Evolutionary conservation across 1,140 invertebrate genomes (phyloP).

Genomic region (Whitmania pigra): DNA sequence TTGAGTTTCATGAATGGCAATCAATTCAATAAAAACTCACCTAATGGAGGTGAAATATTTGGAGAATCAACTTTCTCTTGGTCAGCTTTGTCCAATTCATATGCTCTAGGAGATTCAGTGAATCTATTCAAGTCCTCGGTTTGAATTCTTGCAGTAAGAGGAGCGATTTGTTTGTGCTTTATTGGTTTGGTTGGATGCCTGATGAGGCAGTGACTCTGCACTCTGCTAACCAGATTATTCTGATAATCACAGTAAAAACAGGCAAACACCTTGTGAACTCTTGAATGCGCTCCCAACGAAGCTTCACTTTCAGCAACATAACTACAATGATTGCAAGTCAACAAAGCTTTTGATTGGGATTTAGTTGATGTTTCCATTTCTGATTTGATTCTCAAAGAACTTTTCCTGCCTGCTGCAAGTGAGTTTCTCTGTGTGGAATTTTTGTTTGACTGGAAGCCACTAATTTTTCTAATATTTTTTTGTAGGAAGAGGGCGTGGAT

Average conservation of each 20-base stretch:
- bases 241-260: constrained; percentile 15
- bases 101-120: neutral
- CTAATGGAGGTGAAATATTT: neutral
- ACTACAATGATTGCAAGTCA: neutral
- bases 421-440: neutral
- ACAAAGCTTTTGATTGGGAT: neutral
- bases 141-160: neutral
- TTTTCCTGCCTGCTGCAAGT: neutral
- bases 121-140: neutral
- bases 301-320: neutral
- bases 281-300: neutral
- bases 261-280: neutral
- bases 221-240: neutral
- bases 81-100: neutral
- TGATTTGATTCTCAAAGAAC: neutral
- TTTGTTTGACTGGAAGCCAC: neutral
- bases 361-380: neutral
- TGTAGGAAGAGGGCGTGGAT: neutral
- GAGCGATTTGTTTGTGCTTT: neutral
- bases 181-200: constrained; percentile 16
- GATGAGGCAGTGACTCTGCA: constrained; percentile 11
- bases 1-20: neutral
- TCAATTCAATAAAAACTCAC: neutral
- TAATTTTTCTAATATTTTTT: constrained; percentile 14
- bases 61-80: neutral